Evolutionary conservation across 30 jellyfish, hydroid and myxozoan genomes (phyloP), one percentile per base, ranked within the genome.

Genomic region (Chrysaora quinquecirrha): DNA sequence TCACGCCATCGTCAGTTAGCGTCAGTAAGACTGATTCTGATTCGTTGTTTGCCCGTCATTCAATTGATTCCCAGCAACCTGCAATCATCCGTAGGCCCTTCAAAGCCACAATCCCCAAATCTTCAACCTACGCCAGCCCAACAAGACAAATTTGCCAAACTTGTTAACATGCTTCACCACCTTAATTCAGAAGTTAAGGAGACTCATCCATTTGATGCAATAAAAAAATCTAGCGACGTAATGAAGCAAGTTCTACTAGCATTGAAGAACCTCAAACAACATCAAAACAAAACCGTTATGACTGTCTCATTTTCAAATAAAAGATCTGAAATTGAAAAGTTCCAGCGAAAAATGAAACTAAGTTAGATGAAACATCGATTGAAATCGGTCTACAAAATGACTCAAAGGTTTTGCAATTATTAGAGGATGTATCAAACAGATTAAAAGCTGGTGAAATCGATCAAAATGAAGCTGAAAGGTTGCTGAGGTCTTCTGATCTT

Each of bases 171-270:
- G 70, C 63, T 80, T 64, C 84, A 67, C 78, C 12, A 52, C 68
- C 68, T 52, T 52, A 12, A 52, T 52, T 31, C 76, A 0, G 90
- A 80, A 27, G 76, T 80, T 23, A 48, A 50, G 35, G 32, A 70
- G 60, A 34, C 19, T 49, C 73, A 58, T 2, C 90, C 82, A 6
- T 48, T 58, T 0, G 75, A 68, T 47, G 76, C 83, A 48, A 43
- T 65, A 25, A 68, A 69, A 60, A 78, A 68, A 33, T 65, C 90
- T 1, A 32, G 32, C 48, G 56, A 28, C 9, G 90, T 80, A 3
- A 80, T 80, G 90, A 49, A 32, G 33, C 56, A 64, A 58, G 69
- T 80, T 14, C 32, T 80, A 25, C 18, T 77, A 7, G 90, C 90
- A 19, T 16, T 80, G 35, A 65, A 61, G 20, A 79, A 58, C 24